Conservation (phyloP, 1,140 invertebrate species). For the Pseudomyrmex flavicornis region DNA sequence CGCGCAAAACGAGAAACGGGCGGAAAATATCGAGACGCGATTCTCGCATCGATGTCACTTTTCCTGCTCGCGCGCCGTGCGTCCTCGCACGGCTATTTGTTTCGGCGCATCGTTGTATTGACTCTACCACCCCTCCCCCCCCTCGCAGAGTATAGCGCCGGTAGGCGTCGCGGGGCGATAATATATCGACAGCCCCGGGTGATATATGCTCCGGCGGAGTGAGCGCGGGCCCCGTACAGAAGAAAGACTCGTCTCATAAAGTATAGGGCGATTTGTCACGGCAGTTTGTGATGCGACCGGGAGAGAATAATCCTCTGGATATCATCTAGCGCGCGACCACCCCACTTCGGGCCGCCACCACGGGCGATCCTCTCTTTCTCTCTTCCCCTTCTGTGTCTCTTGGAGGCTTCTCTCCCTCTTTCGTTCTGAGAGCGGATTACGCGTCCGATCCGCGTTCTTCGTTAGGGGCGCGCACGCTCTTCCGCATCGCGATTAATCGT, state of each 20-base stretch:
- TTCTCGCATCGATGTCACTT: constrained; percentile 48
- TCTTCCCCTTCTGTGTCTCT: background rate
- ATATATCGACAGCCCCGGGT: constrained; percentile 79
- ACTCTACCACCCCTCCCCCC: constrained; percentile 47
- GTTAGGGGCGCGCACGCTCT: constrained; percentile 50
- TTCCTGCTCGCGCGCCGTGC: constrained; percentile 32
- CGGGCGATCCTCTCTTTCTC: constrained; percentile 4
- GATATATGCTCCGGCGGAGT: constrained; percentile 81
- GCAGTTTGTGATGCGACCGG: constrained; percentile 80
- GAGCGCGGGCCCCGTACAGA: constrained; percentile 68
- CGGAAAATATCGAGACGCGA: constrained; percentile 17
- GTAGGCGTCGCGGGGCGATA: constrained; percentile 78
- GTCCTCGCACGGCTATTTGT: constrained; percentile 67
- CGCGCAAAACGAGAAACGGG: background rate
- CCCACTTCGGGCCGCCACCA: constrained; percentile 20
- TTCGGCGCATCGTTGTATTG: constrained; percentile 74
- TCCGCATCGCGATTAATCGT: constrained; percentile 52
- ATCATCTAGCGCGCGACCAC: constrained; percentile 76
- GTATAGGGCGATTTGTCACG: constrained; percentile 81
- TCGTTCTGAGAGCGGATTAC: constrained; percentile 72
- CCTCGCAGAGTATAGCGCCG: constrained; percentile 56
- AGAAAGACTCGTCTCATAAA: constrained; percentile 80
- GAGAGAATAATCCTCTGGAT: constrained; percentile 82
- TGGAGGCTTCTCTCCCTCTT: constrained; percentile 55
- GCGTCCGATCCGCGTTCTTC: constrained; percentile 66